phyloP scores from a whole-genome alignment of 2,888 invertebrate species.

The Beris chalybata region DNA sequence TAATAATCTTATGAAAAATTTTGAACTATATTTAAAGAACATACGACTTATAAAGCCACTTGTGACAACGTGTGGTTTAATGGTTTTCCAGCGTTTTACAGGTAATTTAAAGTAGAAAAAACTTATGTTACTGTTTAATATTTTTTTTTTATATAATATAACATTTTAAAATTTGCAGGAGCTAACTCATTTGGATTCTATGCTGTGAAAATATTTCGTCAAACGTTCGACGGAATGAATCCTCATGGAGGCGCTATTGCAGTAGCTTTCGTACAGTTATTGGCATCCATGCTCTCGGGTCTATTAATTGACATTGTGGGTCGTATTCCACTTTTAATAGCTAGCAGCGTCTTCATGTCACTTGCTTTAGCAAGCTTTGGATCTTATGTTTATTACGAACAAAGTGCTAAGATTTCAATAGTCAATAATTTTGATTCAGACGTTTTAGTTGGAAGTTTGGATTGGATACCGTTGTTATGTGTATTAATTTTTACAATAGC shows the following conservation, averaged over 20 bases:
- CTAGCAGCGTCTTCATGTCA: constrained; percentile 82
- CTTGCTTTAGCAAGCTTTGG: constrained; percentile 84
- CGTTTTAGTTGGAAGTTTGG: constrained; percentile 61
- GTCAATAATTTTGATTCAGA: constrained; percentile 34
- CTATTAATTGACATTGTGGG: constrained; percentile 85
- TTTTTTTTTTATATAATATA: constrained; percentile 5
- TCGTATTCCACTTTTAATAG: constrained; percentile 77
- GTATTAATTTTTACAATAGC: constrained; percentile 82
- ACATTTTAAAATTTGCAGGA: constrained; percentile 53
- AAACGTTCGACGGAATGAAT: constrained; percentile 79
- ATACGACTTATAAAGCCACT: constrained; percentile 68
- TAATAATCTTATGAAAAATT: background rate
- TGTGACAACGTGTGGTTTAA: constrained; percentile 79
- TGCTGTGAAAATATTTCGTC: constrained; percentile 82
- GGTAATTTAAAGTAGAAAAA: constrained; percentile 33
- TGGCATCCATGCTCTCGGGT: constrained; percentile 81
- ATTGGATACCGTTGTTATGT: constrained; percentile 82
- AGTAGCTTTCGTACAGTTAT: constrained; percentile 79
- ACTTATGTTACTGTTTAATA: background rate
- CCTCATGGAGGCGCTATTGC: constrained; percentile 84
- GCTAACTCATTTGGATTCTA: constrained; percentile 85
- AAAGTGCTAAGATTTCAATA: constrained; percentile 59
- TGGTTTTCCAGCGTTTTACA: constrained; percentile 83
- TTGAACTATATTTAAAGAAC: constrained; percentile 50
- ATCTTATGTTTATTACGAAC: constrained; percentile 80